These are phyloP conservation scores for Turnix velox DNA, from an alignment of 2,113 vertebrate species.

Conservation along the genomic window DNA sequence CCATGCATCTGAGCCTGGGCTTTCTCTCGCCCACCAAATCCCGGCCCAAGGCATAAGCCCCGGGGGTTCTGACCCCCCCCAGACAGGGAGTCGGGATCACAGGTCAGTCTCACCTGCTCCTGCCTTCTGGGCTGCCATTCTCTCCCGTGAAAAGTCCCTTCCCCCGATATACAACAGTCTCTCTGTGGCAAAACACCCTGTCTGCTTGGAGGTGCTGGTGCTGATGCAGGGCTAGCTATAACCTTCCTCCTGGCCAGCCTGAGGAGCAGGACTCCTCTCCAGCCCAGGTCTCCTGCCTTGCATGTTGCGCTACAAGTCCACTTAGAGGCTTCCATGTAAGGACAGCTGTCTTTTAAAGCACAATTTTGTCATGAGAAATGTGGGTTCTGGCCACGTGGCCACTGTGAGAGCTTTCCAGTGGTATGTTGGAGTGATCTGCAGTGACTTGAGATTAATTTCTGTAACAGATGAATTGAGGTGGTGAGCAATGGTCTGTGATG, in stretches of 20 bases:
- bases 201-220: slow-evolving; percentile 70
- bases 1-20: slow-evolving; percentile 82
- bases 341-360: not conserved
- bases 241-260: slow-evolving; percentile 63
- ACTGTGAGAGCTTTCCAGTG: not conserved
- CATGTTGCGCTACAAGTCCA: slow-evolving; percentile 72
- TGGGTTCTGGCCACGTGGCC: slow-evolving; percentile 2
- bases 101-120: slow-evolving; percentile 79
- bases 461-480: not conserved
- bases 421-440: not conserved
- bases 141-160: slow-evolving; percentile 53
- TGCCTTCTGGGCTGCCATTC: slow-evolving; percentile 70
- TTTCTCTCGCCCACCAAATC: slow-evolving; percentile 78
- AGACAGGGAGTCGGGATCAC: slow-evolving; percentile 79
- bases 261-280: slow-evolving; percentile 52
- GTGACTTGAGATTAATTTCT: not conserved
- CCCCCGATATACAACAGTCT: slow-evolving; percentile 60
- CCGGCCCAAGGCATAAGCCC: slow-evolving; percentile 78
- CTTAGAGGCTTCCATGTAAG: slow-evolving; percentile 8
- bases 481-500: not conserved
- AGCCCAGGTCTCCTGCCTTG: slow-evolving; percentile 65
- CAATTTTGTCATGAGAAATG: not conserved
- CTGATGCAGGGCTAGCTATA: slow-evolving; percentile 69
- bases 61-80: slow-evolving; percentile 76
- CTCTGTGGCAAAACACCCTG: slow-evolving; percentile 59